These are phyloP conservation scores for Spilosoma lubricipeda DNA, from an alignment of 2,888 invertebrate genomes.

Conservation along the genomic window DNA sequence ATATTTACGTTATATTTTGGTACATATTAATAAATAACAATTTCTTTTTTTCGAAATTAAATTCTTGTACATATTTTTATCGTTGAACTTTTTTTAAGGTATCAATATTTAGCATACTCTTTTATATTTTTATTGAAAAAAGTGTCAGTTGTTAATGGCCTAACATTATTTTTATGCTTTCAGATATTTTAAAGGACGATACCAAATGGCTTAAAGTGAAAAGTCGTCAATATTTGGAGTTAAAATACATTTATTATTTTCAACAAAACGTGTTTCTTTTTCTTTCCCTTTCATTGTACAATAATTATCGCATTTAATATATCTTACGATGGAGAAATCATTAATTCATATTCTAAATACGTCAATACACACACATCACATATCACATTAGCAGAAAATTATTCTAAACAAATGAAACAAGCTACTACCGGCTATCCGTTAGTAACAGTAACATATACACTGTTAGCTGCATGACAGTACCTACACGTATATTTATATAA, in stretches of 20 bases:
- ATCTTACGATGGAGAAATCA: no score
- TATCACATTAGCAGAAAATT: no score
- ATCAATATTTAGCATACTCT: not conserved
- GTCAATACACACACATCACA: no score
- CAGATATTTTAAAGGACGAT: conserved; percentile 33
- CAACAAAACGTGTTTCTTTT: conserved; percentile 16
- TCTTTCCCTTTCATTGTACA: not conserved
- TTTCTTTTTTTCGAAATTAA: not conserved
- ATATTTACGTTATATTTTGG: not conserved
- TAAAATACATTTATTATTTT: conserved; percentile 25
- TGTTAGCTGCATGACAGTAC: no score
- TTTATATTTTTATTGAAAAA: not conserved
- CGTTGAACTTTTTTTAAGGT: not conserved
- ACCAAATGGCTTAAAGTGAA: conserved; percentile 22
- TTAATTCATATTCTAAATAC: no score
- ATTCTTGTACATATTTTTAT: not conserved
- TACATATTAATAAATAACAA: not conserved
- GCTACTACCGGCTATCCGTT: no score
- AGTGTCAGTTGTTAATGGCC: not conserved
- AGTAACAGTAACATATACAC: no score
- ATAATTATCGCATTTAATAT: not conserved
- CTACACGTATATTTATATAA: no score
- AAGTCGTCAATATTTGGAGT: conserved; percentile 26
- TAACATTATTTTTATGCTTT: conserved; percentile 31
- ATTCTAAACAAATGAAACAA: no score